phyloP scores from a whole-genome alignment of 2,113 vertebrate genomes.

The Periophthalmodon schlosseri region DNA sequence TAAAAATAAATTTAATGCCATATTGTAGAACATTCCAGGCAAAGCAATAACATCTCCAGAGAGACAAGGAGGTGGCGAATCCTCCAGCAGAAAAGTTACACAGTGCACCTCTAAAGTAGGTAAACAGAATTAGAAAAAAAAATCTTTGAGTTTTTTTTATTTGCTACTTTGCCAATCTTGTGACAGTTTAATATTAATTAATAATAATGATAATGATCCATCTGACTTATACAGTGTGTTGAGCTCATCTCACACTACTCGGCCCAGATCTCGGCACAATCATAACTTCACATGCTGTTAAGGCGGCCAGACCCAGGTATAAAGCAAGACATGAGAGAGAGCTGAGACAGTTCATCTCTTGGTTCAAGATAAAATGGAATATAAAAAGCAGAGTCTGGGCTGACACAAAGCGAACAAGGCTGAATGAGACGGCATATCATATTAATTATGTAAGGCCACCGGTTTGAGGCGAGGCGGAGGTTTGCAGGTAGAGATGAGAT shows the following conservation, averaged over 20 bases:
- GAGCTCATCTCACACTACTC: conserved; percentile 14
- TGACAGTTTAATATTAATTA: conserved; percentile 13
- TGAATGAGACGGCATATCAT: conserved; percentile 74
- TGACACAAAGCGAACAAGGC: conserved; percentile 72
- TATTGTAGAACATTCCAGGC: too few species aligned
- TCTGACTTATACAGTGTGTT: too few species aligned
- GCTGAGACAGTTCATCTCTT: conserved; percentile 40
- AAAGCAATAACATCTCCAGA: too few species aligned
- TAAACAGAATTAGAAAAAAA: too few species aligned
- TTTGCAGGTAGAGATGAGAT: conserved; percentile 54
- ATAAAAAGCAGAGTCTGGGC: conserved; percentile 70
- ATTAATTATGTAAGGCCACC: conserved; percentile 78
- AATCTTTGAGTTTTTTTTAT: conserved; percentile 17
- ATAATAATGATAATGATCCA: too few species aligned
- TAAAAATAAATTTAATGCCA: too few species aligned
- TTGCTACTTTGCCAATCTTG: conserved; percentile 21
- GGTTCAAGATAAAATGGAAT: conserved; percentile 75
- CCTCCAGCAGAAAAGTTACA: too few species aligned
- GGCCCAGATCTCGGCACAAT: conserved; percentile 28
- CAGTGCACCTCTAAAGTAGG: too few species aligned
- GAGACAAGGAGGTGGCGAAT: too few species aligned
- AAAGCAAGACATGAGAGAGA: conserved; percentile 31
- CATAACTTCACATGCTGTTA: conserved; percentile 60
- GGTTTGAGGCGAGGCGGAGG: conserved; percentile 62
- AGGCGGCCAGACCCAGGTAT: conserved; percentile 23